These are phyloP conservation scores for Cichladusa arquata DNA, from an alignment of 2,113 vertebrate genomes.

Conservation along the genomic window DNA sequence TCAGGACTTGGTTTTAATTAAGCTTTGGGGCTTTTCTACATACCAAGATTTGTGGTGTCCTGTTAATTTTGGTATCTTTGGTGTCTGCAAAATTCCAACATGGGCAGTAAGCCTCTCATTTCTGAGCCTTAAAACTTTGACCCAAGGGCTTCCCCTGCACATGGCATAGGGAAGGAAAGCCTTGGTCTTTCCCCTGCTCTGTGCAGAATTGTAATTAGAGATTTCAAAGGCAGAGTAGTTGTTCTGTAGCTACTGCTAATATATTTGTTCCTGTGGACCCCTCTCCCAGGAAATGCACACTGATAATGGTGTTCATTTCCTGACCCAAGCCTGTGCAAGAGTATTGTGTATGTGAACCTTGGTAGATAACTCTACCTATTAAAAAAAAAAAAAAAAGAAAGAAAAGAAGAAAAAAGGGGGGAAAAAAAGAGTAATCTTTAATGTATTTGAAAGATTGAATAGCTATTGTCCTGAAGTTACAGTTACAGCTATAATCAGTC, in stretches of 20 bases:
- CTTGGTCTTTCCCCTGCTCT: not conserved
- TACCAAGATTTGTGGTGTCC: not conserved
- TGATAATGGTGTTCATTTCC: not conserved
- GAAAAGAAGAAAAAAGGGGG: fast-evolving
- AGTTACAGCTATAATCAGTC: slow-evolving; percentile 11
- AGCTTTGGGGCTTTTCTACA: not conserved
- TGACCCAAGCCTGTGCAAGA: not conserved
- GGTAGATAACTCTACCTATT: not conserved
- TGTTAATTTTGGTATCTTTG: not conserved
- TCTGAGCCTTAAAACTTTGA: not conserved
- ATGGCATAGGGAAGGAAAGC: not conserved
- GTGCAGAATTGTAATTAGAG: not conserved
- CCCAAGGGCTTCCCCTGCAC: not conserved
- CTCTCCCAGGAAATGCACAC: not conserved
- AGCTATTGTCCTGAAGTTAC: slow-evolving; percentile 39
- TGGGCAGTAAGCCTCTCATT: not conserved
- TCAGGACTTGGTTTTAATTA: not conserved
- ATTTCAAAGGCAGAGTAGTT: not conserved
- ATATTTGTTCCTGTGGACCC: not conserved
- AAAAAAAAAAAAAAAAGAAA: not conserved
- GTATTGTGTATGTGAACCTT: not conserved
- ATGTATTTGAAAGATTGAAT: slow-evolving; percentile 22
- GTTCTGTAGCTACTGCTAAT: not conserved
- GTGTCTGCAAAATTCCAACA: not conserved
- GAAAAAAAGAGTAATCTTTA: not conserved